These are phyloP conservation scores for Scelioninae gen. 1 DNA, from an alignment of 2,888 invertebrate genomes.

Conservation along the genomic window DNA sequence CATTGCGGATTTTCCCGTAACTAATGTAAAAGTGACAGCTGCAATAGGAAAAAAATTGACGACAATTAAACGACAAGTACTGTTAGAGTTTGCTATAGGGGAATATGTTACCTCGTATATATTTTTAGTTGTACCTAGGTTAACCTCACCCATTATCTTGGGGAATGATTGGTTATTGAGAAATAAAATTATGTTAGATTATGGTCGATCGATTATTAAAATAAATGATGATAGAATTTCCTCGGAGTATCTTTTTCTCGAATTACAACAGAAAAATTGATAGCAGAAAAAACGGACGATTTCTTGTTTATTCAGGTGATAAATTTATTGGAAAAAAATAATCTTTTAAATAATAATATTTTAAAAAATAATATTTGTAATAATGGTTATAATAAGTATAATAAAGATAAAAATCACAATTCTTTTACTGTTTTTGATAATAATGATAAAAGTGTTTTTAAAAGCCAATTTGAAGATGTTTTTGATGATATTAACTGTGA, in stretches of 20 bases:
- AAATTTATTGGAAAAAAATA: neutral
- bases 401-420: too few species aligned
- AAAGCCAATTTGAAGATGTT: too few species aligned
- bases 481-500: too few species aligned
- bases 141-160: conserved; percentile 21
- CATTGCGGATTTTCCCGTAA: conserved; percentile 15
- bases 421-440: too few species aligned
- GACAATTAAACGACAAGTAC: conserved; percentile 19
- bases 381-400: too few species aligned
- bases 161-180: conserved; percentile 32
- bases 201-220: neutral
- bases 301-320: neutral
- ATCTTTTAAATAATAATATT: too few species aligned
- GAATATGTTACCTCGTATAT: neutral
- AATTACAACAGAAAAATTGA: neutral
- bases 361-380: too few species aligned
- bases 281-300: neutral
- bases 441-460: too few species aligned
- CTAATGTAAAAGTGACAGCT: conserved; percentile 6
- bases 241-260: neutral
- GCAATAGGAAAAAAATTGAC: conserved; percentile 21
- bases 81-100: conserved; percentile 13
- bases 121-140: conserved; percentile 15
- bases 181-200: conserved; percentile 18
- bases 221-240: neutral